Conservation (phyloP, 92 coral and sea anemone genomes). For the Palythoa grandiflora region DNA sequence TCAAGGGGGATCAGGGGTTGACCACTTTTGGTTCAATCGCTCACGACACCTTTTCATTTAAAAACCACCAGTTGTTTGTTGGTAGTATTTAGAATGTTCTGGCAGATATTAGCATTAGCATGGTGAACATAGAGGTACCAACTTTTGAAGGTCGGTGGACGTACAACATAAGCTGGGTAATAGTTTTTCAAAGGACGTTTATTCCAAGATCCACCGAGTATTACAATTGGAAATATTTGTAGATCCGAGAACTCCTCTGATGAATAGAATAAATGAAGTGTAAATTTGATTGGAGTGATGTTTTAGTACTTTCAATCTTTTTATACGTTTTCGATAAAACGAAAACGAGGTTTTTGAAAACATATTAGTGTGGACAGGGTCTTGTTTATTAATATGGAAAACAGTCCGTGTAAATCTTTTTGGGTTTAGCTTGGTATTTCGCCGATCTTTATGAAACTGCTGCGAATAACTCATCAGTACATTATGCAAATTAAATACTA, state of each 20-base stretch:
- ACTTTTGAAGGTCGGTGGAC: not conserved
- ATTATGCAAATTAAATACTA: no score
- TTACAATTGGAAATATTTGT: conserved; percentile 1
- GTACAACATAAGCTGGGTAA: not conserved
- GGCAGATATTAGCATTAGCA: not conserved
- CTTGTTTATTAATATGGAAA: not conserved
- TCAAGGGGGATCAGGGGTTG: not conserved
- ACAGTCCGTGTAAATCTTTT: no score
- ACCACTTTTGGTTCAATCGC: not conserved
- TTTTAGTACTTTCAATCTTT: not conserved
- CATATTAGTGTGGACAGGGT: no score
- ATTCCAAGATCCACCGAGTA: not conserved
- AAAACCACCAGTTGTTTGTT: not conserved
- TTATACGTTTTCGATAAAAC: no score
- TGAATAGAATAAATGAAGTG: conserved; percentile 1
- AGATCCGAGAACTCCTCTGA: not conserved
- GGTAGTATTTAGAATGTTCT: not conserved
- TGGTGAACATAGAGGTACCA: not conserved
- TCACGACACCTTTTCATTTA: not conserved
- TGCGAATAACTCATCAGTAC: no score
- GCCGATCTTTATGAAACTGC: no score
- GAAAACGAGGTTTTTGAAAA: no score
- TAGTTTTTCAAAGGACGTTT: not conserved
- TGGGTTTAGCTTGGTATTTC: no score
- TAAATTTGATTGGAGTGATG: conserved; percentile 22